Evolutionary conservation across 2,888 invertebrate species (phyloP), one percentile per base, ranked within the genome.

Genomic region (Fragum sueziense): DNA sequence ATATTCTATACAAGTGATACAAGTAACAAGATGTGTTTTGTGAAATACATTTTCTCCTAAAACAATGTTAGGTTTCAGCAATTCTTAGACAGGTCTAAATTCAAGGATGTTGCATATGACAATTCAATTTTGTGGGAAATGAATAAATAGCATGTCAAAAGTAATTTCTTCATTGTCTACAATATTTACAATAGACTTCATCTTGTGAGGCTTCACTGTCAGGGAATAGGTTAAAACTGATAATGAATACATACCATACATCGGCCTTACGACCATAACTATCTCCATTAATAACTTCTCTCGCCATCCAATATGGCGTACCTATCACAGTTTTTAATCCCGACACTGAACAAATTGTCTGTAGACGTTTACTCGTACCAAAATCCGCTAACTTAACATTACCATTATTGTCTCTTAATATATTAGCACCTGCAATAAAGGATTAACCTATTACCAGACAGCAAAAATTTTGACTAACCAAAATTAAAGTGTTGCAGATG

Each of bases 371-470:
- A 41, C 93, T 93, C 0, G 94, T 93, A 25, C 94, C 94, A 88
- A 94, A 94, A 85, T 94, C 94, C 17, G 92, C 93, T 52, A 94
- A 90, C 84, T 94, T 94, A 14, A 94, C 92, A 85, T 93, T 94
- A 7, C 94, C 94, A 41, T 88, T 83, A 25, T 90, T 88, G 81
- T 94, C 94, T 47, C 93, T 90, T 54, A 94, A 87, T 33, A 94
- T 92, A 86, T 94, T 94, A 37, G 94, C 94, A 84, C 93, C 93
- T 93, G 88, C 0, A 84, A 65, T n/a, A 33, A 3, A 61, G n/a
- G n/a, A n/a, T 2, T 37, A 37, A 37, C 6, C 37, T 37, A 37
- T 9, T 22, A n/a, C n/a, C n/a, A n/a, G n/a, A n/a, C n/a, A n/a
- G n/a, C n/a, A n/a, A n/a, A n/a, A n/a, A n/a, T n/a, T n/a, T n/a